These are phyloP conservation scores for Corapipo altera DNA, from an alignment of 2,113 vertebrate species.

Conservation along the genomic window DNA sequence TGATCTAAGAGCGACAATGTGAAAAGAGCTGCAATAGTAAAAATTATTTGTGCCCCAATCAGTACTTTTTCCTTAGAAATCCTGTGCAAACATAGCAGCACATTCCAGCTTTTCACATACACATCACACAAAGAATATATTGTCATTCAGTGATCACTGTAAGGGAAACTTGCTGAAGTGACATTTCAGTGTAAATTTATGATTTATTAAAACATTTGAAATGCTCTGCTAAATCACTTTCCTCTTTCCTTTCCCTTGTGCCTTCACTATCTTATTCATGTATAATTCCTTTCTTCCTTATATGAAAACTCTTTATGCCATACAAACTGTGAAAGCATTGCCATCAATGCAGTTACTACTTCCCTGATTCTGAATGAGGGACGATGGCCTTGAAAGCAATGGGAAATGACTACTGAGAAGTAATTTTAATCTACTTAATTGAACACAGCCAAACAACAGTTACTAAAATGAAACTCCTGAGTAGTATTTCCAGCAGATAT, in stretches of 20 bases:
- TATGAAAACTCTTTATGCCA: background rate
- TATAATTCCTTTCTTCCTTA: background rate
- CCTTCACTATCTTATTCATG: background rate
- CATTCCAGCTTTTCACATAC: background rate
- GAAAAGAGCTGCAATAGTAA: background rate
- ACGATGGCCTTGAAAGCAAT: background rate
- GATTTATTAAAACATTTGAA: constrained; percentile 36
- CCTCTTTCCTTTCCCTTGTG: constrained; percentile 4
- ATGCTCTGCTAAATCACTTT: background rate
- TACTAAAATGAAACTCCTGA: background rate
- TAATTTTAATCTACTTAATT: background rate
- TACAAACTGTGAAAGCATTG: background rate
- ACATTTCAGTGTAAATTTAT: constrained; percentile 44
- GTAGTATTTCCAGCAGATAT: background rate
- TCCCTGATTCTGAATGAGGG: background rate
- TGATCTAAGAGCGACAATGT: background rate
- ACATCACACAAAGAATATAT: background rate
- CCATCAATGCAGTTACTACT: background rate
- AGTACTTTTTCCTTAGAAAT: background rate
- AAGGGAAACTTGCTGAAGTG: background rate
- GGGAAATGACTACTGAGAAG: background rate
- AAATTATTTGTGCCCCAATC: background rate
- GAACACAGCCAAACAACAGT: background rate
- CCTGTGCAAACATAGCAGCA: background rate
- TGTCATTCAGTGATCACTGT: background rate